A percentile compares a stretch with the other conserved stretches of the same genome.
Evolutionary conservation across 2,888 invertebrate genomes (phyloP).

Genomic region (Copidosoma aretas): DNA sequence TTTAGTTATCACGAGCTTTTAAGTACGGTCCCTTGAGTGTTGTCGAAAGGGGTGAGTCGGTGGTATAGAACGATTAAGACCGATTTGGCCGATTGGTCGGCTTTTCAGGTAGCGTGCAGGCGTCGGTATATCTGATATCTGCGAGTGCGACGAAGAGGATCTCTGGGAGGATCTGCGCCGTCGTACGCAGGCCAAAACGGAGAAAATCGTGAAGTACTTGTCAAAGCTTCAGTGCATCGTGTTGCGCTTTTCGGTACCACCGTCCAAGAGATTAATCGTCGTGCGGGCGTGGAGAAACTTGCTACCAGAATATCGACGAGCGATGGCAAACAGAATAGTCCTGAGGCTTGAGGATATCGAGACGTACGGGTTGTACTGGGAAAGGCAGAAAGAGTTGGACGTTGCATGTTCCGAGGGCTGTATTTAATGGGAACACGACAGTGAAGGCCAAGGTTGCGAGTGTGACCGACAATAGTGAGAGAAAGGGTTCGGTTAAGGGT

Average conservation of each 20-base stretch:
- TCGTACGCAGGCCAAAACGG: background rate
- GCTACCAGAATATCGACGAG: background rate
- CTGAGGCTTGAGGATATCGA: background rate
- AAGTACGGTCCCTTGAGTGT: background rate
- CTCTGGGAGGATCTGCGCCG: background rate
- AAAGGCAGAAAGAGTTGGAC: background rate
- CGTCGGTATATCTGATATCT: background rate
- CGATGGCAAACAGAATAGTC: background rate
- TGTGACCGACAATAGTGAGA: no score
- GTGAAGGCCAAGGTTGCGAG: no score
- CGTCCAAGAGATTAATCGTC: background rate
- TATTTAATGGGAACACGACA: no score
- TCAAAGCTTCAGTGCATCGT: background rate
- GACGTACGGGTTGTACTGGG: background rate
- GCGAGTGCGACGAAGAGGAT: background rate
- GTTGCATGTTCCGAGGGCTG: no score
- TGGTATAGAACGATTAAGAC: background rate
- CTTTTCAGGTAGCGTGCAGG: no score
- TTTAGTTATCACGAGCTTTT: background rate
- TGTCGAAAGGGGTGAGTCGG: background rate
- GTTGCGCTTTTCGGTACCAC: background rate
- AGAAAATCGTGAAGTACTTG: background rate
- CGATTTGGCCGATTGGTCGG: background rate
- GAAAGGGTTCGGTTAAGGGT: no score
- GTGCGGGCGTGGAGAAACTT: background rate